Evolutionary conservation across 2,888 invertebrate species (phyloP).

Genomic region (Drosophila kokeensis): DNA sequence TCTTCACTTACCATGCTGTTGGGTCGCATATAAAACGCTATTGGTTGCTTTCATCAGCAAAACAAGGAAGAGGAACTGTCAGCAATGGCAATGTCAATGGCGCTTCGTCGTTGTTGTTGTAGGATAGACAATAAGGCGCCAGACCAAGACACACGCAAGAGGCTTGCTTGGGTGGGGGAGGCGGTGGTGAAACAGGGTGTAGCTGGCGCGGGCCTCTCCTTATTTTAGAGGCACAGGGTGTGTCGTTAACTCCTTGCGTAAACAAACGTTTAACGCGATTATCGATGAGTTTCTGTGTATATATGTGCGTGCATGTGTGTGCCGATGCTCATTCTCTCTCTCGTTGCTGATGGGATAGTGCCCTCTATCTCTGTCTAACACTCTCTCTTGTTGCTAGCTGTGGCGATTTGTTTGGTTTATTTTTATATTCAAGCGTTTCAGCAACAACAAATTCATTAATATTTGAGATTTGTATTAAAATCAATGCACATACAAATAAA

Average conservation of each 20-base stretch:
- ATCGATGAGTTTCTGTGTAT: slow-evolving; percentile 38
- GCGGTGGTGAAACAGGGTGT: slow-evolving; percentile 7
- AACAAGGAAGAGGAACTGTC: slow-evolving; percentile 46
- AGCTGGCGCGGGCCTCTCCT: slow-evolving; percentile 26
- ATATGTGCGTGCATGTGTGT: slow-evolving; percentile 9
- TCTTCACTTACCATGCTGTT: slow-evolving; percentile 54
- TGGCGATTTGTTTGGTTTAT: slow-evolving; percentile 61
- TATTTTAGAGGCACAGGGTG: slow-evolving; percentile 43
- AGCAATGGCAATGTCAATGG: slow-evolving; percentile 49
- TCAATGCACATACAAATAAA: slow-evolving; percentile 35
- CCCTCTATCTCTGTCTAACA: slow-evolving; percentile 4
- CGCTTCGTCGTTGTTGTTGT: slow-evolving; percentile 27
- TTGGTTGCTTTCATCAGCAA: slow-evolving; percentile 30
- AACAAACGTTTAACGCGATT: slow-evolving; percentile 46
- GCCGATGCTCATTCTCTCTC: slow-evolving; percentile 35
- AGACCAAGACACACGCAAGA: slow-evolving; percentile 35
- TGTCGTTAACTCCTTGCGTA: slow-evolving; percentile 42
- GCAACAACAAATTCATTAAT: slow-evolving; percentile 55
- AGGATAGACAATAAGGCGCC: slow-evolving; percentile 45
- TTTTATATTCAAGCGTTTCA: slow-evolving; percentile 43
- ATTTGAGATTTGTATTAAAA: slow-evolving; percentile 60
- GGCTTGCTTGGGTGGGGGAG: neutral
- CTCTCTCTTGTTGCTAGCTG: slow-evolving; percentile 59
- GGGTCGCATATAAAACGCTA: slow-evolving; percentile 38
- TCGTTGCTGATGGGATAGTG: slow-evolving; percentile 12